Conservation (phyloP, 2,797 vertebrate genomes). For the Selene dorsalis region DNA sequence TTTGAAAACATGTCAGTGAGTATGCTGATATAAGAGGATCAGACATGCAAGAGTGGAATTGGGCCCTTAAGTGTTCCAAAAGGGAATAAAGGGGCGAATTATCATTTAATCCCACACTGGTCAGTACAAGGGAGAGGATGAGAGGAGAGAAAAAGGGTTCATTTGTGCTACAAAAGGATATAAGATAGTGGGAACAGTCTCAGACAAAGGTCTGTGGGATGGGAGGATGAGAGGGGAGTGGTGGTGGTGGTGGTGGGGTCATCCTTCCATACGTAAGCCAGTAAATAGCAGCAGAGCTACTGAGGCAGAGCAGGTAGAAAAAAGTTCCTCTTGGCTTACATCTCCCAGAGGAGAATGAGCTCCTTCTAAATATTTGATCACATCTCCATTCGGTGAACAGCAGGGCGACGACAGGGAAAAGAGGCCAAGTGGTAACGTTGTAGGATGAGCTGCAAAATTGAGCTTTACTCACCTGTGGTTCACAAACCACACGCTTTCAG, state of each 20-base stretch:
- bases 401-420: neutral
- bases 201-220: conserved; percentile 60
- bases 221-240: conserved; percentile 47
- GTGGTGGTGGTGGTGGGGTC: conserved; percentile 12
- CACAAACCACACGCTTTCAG: neutral
- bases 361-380: conserved; percentile 51
- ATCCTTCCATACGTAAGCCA: conserved; percentile 33
- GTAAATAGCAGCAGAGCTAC: conserved; percentile 44
- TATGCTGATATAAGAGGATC: conserved; percentile 81
- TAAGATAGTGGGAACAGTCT: conserved; percentile 47
- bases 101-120: conserved; percentile 79
- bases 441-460: conserved; percentile 4
- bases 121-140: conserved; percentile 63
- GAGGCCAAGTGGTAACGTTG: neutral
- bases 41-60: conserved; percentile 83
- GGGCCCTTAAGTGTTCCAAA: conserved; percentile 76
- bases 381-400: conserved; percentile 17
- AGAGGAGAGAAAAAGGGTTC: conserved; percentile 54
- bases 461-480: conserved; percentile 20
- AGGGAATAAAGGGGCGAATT: conserved; percentile 79
- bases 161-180: conserved; percentile 64
- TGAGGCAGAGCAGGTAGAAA: conserved; percentile 44
- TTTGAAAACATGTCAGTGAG: conserved; percentile 76
- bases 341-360: conserved; percentile 18
- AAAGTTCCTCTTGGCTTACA: conserved; percentile 19